Evolutionary conservation across 2,113 vertebrate species (phyloP).

Genomic region (Cryptotis parvus): DNA sequence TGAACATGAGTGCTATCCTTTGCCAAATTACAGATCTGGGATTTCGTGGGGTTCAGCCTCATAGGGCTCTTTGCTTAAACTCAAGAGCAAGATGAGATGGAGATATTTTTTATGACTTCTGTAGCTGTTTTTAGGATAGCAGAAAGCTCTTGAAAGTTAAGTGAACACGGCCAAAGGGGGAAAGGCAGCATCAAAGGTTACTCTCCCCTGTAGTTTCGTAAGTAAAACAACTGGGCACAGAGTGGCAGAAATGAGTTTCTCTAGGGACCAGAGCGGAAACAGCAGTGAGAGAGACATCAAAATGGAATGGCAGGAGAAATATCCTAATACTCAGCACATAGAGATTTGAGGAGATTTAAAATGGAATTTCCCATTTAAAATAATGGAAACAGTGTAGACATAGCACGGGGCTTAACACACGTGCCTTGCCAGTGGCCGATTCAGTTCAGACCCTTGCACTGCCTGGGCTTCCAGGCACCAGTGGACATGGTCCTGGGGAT

Average conservation of each 20-base stretch:
- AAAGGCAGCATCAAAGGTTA: not conserved
- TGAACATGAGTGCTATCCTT: not conserved
- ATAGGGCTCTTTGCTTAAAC: not conserved
- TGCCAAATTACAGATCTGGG: not conserved
- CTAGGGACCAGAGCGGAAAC: not conserved
- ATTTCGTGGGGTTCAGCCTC: not conserved
- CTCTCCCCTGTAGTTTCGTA: not conserved
- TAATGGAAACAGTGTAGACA: not conserved
- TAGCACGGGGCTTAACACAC: no score
- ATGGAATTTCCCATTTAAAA: slow-evolving; percentile 49
- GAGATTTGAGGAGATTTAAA: not conserved
- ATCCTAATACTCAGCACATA: not conserved
- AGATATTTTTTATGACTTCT: not conserved
- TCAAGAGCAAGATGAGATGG: not conserved
- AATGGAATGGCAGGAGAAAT: not conserved
- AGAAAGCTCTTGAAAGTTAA: not conserved
- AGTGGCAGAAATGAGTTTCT: not conserved
- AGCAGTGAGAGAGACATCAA: not conserved
- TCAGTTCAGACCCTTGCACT: no score
- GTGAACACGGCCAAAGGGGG: not conserved
- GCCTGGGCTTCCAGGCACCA: no score
- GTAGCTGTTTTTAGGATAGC: not conserved
- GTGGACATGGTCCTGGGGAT: no score
- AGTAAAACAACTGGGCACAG: not conserved
- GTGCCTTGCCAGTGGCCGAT: no score